phyloP scores from a whole-genome alignment of 2,113 vertebrate species.

The Macquaria australasica region DNA sequence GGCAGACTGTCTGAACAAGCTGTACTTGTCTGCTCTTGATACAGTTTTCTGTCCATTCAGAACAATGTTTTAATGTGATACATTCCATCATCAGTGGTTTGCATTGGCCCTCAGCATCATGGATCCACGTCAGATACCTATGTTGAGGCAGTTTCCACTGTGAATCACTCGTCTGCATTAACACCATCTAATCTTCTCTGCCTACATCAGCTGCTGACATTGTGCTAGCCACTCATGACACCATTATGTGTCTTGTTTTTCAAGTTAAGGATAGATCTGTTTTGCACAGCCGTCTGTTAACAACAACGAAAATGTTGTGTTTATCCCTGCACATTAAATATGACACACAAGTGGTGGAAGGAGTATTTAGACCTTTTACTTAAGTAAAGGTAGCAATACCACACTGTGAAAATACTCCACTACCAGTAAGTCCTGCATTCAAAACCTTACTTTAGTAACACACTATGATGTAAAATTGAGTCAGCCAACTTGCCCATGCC shows the following conservation, averaged over 20 bases:
- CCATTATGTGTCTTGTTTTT: constrained; percentile 18
- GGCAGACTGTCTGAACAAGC: constrained; percentile 36
- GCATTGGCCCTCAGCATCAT: neutral
- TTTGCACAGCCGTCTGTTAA: neutral
- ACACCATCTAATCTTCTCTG: constrained; percentile 46
- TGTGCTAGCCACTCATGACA: constrained; percentile 33
- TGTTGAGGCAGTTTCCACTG: constrained; percentile 29
- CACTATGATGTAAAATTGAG: neutral
- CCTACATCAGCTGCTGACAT: constrained; percentile 22
- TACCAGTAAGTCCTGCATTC: neutral
- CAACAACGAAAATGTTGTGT: constrained; percentile 1
- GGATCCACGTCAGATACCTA: neutral
- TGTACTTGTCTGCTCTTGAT: neutral
- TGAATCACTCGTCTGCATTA: constrained; percentile 33
- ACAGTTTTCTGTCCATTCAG: neutral
- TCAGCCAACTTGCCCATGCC: neutral
- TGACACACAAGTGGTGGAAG: neutral
- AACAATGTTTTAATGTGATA: neutral
- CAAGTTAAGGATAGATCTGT: constrained; percentile 18
- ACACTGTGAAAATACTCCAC: neutral
- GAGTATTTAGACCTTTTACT: neutral
- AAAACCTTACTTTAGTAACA: neutral
- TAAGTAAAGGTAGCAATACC: neutral
- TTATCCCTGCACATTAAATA: neutral
- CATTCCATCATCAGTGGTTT: neutral